A percentile compares a stretch with the other conserved stretches of the same genome.
These are phyloP conservation scores for Hemicrepidius hirtus DNA, from an alignment of 2,888 invertebrate genomes.

Conservation along the genomic window DNA sequence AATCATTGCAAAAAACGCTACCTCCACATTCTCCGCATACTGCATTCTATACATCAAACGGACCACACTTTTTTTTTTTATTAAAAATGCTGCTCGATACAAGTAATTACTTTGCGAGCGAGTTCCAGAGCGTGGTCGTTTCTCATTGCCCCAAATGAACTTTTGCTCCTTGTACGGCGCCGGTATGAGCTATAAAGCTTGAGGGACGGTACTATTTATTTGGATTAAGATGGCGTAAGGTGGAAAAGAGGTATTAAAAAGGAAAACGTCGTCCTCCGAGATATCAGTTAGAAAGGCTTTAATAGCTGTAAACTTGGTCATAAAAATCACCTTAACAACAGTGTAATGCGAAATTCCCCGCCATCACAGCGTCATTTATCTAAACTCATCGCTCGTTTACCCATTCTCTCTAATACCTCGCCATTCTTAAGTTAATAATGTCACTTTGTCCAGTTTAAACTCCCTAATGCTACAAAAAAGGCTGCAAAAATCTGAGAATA, in stretches of 20 bases:
- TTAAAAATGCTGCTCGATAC: constrained; percentile 55
- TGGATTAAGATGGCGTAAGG: constrained; percentile 52
- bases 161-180: constrained; percentile 47
- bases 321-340: constrained; percentile 47
- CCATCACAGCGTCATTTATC: constrained; percentile 24
- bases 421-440: constrained; percentile 28
- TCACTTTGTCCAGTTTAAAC: constrained; percentile 19
- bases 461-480: neutral
- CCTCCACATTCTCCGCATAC: constrained; percentile 23
- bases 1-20: constrained; percentile 23
- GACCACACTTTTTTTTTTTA: constrained; percentile 58
- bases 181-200: constrained; percentile 49
- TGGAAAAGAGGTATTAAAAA: constrained; percentile 41
- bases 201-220: constrained; percentile 53
- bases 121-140: constrained; percentile 39
- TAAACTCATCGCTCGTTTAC: constrained; percentile 29
- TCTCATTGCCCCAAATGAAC: constrained; percentile 52
- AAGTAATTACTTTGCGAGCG: constrained; percentile 50
- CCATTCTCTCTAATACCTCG: constrained; percentile 24
- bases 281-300: constrained; percentile 50
- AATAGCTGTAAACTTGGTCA: constrained; percentile 45
- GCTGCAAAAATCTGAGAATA: neutral
- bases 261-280: constrained; percentile 53
- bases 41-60: constrained; percentile 56
- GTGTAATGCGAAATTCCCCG: constrained; percentile 31